Base-by-base conservation (phyloP, 2,113 vertebrate genomes). In the Stegastes partitus region DNA sequence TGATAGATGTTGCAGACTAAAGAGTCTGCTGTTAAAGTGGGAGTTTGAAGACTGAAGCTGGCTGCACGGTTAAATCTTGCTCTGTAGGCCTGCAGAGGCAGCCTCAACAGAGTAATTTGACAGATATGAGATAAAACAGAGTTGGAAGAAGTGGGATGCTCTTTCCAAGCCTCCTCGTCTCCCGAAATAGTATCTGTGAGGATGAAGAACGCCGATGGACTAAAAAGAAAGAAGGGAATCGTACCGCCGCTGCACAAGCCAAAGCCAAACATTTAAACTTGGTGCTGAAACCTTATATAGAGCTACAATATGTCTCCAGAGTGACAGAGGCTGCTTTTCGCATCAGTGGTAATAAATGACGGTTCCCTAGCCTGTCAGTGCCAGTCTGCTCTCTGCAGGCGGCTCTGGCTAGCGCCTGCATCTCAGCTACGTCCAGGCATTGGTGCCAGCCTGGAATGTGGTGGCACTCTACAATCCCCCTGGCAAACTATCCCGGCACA, bases 321-420 rank as follows among this genome's bases (percentile, higher is more conserved):
- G 68, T 44, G 84, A 83, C 77, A 82, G 62, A 71, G 57, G 78
- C 85, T 87, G 90, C 84, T 87, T 87, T 84, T 85, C 72, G 47
- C 84, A 92, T 91, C 79, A 88, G 81, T 25, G 56, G 28, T 84
- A 79, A 82, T 86, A 80, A 90, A 82, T 71, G 82, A 79, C 21
- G 76, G 61, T 58, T 80, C 66, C 65, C 50, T 74, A 28, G 11
- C 75, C 87, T 79, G 75, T 49, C 63, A 63, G 56, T 34, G 57
- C 57, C 47, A 28, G 59, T 26, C 68, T 76, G 19, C 7, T 76
- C 86, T 89, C 86, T 53, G 74, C 78, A 85, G 69, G 81, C 77
- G 31, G 75, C 71, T 73, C 64, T 78, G 78, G 56, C 83, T 74
- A 65, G 83, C 70, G 77, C 73, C 59, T 80, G 56, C 26, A 59